Evolutionary conservation across 2,113 vertebrate species (phyloP).

Genomic region (Aptenodytes patagonicus): DNA sequence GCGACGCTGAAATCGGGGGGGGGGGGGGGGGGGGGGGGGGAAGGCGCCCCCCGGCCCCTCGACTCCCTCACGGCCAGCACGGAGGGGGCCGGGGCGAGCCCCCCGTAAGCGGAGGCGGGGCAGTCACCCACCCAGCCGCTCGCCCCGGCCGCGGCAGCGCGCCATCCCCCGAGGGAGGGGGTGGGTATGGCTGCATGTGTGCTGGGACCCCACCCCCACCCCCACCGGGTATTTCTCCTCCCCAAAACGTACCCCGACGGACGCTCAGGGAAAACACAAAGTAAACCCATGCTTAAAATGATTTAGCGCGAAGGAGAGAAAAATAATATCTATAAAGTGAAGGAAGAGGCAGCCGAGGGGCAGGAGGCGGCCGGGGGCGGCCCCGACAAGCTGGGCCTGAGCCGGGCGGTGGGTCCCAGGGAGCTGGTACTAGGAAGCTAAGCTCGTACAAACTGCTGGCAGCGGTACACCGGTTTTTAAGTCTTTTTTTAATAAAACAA

Average conservation of each 20-base stretch:
- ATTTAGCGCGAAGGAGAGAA: constrained; percentile 47
- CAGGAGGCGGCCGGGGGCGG: neutral
- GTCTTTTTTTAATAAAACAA: constrained; percentile 82
- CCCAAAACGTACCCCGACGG: constrained; percentile 25
- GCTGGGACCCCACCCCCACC: neutral
- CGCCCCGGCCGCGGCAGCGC: neutral
- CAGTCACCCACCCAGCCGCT: neutral
- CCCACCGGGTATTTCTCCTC: constrained; percentile 30
- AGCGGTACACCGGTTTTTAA: constrained; percentile 77
- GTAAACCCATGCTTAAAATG: constrained; percentile 50
- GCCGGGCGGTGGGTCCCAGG: constrained; percentile 57
- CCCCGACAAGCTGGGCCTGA: constrained; percentile 3
- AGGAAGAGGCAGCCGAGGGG: neutral
- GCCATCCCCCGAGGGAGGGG: neutral
- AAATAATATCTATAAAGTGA: neutral
- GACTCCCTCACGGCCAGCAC: too few relatives aligned
- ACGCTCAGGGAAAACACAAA: neutral
- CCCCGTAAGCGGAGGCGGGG: neutral
- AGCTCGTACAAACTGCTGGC: constrained; percentile 85
- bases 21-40: too few relatives aligned
- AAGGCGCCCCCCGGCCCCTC: too few relatives aligned
- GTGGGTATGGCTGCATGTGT: neutral
- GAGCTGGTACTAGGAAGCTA: constrained; percentile 73
- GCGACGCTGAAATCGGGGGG: too few relatives aligned
- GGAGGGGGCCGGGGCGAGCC: too few relatives aligned